Evolutionary conservation across 2,888 invertebrate genomes (phyloP).

Genomic region (Bimastos eiseni): DNA sequence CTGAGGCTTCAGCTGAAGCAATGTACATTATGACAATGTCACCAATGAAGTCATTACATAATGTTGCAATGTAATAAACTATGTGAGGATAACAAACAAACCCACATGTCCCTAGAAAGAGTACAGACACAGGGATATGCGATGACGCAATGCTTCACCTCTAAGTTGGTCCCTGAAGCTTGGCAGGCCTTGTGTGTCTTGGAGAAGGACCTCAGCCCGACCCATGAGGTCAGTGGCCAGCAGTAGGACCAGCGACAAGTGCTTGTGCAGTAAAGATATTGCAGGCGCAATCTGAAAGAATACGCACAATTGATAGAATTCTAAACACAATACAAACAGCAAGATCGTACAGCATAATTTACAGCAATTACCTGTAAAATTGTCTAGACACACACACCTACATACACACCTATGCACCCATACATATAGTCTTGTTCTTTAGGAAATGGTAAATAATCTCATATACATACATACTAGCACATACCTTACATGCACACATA

Average conservation of each 20-base stretch:
- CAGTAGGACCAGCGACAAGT: conserved; percentile 58
- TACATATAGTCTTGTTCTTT: too few relatives aligned
- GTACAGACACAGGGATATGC: not conserved
- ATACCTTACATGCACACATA: too few relatives aligned
- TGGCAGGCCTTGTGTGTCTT: not conserved
- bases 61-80: not conserved
- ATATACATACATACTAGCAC: too few relatives aligned
- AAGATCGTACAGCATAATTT: too few relatives aligned
- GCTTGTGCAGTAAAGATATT: conserved; percentile 57
- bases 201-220: conserved; percentile 39
- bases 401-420: too few relatives aligned
- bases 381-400: not conserved
- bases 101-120: not conserved
- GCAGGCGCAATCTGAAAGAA: conserved; percentile 61
- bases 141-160: conserved; percentile 34
- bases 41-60: too few relatives aligned
- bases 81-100: not conserved
- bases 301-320: not conserved
- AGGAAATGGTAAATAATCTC: too few relatives aligned
- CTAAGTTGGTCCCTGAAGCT: conserved; percentile 33
- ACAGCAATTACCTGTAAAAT: too few relatives aligned
- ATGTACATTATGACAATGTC: too few relatives aligned
- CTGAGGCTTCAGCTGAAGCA: too few relatives aligned
- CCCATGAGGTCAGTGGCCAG: conserved; percentile 53
- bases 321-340: not conserved